Percentiles rank a stretch among this genome's conserved stretches.
phyloP scores from a whole-genome alignment of 2,888 invertebrate genomes.

The Stramonita haemastoma region DNA sequence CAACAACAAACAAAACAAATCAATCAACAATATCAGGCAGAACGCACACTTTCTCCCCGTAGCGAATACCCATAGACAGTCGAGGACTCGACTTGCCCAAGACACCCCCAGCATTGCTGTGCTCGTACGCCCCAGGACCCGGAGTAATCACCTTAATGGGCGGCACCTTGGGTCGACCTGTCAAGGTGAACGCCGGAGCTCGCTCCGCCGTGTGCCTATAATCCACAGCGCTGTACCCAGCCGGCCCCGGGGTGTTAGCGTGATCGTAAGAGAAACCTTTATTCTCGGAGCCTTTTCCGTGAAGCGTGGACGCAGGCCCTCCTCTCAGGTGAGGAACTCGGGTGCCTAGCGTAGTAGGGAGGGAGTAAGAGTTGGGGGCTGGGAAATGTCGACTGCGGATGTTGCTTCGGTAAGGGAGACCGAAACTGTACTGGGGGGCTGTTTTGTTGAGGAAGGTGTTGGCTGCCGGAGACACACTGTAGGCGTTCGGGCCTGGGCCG shows the following conservation, averaged over 20 bases:
- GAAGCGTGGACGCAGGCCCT: conserved; percentile 50
- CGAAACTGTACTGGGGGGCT: conserved; percentile 62
- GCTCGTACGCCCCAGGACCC: conserved; percentile 65
- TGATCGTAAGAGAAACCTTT: conserved; percentile 61
- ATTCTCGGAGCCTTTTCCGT: conserved; percentile 49
- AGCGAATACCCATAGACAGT: conserved; percentile 62
- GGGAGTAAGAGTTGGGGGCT: conserved; percentile 59
- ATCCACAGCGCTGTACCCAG: conserved; percentile 54
- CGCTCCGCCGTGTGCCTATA: conserved; percentile 50
- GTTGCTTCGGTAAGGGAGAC: conserved; percentile 54
- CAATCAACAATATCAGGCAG: conserved; percentile 56
- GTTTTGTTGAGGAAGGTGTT: conserved; percentile 51
- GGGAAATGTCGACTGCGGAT: conserved; percentile 48
- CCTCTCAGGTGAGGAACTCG: conserved; percentile 55
- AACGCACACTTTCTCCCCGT: conserved; percentile 62
- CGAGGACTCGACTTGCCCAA: conserved; percentile 57
- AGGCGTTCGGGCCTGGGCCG: conserved; percentile 38
- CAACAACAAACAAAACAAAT: background rate
- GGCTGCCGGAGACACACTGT: background rate
- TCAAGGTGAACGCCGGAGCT: conserved; percentile 59
- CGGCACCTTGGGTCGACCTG: conserved; percentile 51
- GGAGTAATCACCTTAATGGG: conserved; percentile 57
- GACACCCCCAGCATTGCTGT: conserved; percentile 48
- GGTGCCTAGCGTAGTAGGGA: conserved; percentile 59
- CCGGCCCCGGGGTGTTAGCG: conserved; percentile 65